Base-by-base conservation (phyloP, 2,888 invertebrate species). In the Hypomecis atomaria region DNA sequence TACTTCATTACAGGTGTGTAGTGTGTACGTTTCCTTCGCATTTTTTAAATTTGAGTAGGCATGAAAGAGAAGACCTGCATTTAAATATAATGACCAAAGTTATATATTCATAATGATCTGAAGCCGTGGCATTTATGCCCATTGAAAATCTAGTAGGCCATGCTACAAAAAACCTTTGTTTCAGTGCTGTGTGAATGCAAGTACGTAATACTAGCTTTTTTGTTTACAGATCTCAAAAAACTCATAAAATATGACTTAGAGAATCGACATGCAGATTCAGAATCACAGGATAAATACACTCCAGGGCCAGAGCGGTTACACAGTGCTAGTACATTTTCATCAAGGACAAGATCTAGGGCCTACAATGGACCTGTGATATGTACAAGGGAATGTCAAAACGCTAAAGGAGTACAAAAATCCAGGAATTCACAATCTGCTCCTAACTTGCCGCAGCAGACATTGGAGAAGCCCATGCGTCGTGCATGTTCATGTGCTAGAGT, bases 1-100 rank as follows among this genome's bases (percentile, higher is more conserved):
- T 95, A 95, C 82, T 97, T 97, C 83, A 95, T 97, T 79, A 95
- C 94, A 94, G 96, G 97, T 96, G 61, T 59, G 33, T 36, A 34
- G 13, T 33, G 0, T 44, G 23, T 55, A 71, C 50, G 54, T 62
- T 67, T 57, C n/a, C 47, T 38, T 13, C 7, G 42, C 52, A 13
- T 48, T 59, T 33, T 8, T 37, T 37, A 4, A 8, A 37, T n/a
- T 49, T 4, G n/a, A 34, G 5, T 5, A 0, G 5, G 47, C 33
- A 5, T 44, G 5, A 5, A 44, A 11, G 13, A 47, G 33, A 47
- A 8, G 47, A 48, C 11, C 37, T 8, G 11, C 5, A 38, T 37
- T 37, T 50, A 50, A 37, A 50, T 11, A 7, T 50, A 8, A 49
- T 6, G 4, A 2, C n/a, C n/a, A 23, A 23, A 23, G 23, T 23